phyloP scores from a whole-genome alignment of 2,797 vertebrate genomes.

The Eospalax fontanierii region DNA sequence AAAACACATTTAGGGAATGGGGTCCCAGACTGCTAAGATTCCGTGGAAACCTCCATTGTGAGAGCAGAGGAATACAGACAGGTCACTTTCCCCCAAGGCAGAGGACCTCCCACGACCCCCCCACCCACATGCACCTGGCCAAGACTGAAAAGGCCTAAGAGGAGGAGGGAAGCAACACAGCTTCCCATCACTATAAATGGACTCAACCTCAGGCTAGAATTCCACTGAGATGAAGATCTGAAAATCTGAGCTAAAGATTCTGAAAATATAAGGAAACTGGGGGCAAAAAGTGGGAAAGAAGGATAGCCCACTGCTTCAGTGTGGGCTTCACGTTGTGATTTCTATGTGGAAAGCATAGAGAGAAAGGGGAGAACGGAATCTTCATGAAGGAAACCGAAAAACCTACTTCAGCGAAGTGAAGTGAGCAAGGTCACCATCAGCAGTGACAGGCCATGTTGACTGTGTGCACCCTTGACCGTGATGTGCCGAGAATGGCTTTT shows the following conservation, averaged over 20 bases:
- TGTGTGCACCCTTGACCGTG: background rate
- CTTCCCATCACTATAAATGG: too few relatives aligned
- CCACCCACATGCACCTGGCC: too few relatives aligned
- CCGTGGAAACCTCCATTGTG: background rate
- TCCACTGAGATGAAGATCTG: background rate
- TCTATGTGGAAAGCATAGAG: background rate
- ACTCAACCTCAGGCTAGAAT: background rate
- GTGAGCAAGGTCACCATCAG: background rate
- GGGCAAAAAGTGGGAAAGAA: background rate
- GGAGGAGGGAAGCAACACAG: background rate
- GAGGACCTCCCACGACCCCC: background rate
- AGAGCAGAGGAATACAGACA: background rate
- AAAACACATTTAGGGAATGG: background rate
- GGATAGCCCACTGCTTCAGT: background rate
- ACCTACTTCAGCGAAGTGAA: rapidly evolving
- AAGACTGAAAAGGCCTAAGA: background rate
- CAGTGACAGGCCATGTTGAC: too few relatives aligned
- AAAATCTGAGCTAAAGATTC: background rate
- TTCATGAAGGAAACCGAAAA: background rate
- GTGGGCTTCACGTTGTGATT: background rate
- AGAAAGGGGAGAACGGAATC: background rate
- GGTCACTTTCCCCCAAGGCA: background rate
- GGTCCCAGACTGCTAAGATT: background rate
- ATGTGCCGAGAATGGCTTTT: background rate
- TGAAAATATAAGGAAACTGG: background rate